Base-by-base conservation (phyloP, 2,888 invertebrate genomes). In the Eurytoma californica region DNA sequence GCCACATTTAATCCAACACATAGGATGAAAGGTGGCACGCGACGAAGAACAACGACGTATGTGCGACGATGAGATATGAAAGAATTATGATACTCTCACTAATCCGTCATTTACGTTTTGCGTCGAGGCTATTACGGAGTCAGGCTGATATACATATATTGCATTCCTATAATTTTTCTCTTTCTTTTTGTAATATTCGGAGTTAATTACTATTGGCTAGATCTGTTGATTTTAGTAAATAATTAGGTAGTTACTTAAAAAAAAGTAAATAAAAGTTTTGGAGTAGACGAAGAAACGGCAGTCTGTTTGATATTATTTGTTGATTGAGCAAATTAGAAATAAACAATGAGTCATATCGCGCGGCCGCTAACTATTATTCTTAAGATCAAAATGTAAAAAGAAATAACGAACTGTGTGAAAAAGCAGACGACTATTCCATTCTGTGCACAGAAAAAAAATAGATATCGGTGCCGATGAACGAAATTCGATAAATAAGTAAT, bases 401-500 rank as follows among this genome's bases (percentile, higher is more conserved):
- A 49, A 39, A n/a, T 30, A 61, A 68, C 7, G 14, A 16, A 65
- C 67, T 72, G 63, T 39, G 49, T 63, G 16, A 7, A 69, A 24
- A 12, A 49, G 1, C 24, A 77, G 12, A 28, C 51, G 58, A 63
- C 16, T 18, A 76, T 65, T 67, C 49, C 24, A 39, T n/a, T 67
- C 68, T 61, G 39, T 3, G 3, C 65, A 51, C 13, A 51, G 18
- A 20, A 72, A 7, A 39, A 39, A 39, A 68, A 63, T 58, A 24
- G 28, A 39, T 73, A 74, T 53, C 72, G 63, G 76, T 72, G 73
- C 73, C 73, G 76, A 65, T 76, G 53, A 73, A 63, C 28, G 39
- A 79, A 81, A 77, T 81, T 81, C 69, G 69, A 72, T 79, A 77
- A 69, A 77, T 77, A 81, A 79, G 69, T 79, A 82, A 61, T 73